Percentiles rank a stretch among this genome's conserved stretches.
Evolutionary conservation across 2,113 vertebrate genomes (phyloP).

Genomic region (Oenanthe oenanthe): DNA sequence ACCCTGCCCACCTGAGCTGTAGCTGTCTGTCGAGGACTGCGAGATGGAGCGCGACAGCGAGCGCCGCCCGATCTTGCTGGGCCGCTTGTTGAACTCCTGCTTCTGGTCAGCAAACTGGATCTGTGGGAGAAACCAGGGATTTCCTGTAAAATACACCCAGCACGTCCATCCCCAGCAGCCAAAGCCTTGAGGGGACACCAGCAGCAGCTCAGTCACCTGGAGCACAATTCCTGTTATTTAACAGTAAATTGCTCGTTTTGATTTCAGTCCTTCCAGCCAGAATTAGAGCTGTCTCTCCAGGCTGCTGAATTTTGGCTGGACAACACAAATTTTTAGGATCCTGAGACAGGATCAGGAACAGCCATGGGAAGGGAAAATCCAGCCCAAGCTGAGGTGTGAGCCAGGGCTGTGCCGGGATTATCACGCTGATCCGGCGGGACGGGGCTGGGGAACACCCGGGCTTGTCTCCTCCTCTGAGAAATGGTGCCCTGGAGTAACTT

Average conservation of each 20-base stretch:
- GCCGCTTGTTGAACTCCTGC: conserved; percentile 97
- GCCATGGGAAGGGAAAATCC: background rate
- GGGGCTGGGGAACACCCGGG: background rate
- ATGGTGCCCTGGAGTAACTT: background rate
- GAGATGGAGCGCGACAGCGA: conserved; percentile 98
- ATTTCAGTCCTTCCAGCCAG: background rate
- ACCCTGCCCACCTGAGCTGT: conserved; percentile 89
- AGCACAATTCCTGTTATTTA: fast-evolving
- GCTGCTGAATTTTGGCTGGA: background rate
- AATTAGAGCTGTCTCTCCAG: fast-evolving
- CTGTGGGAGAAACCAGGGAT: conserved; percentile 68
- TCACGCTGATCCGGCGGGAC: background rate
- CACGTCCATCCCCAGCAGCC: fast-evolving
- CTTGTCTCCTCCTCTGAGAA: background rate
- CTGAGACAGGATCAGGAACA: fast-evolving
- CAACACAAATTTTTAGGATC: background rate
- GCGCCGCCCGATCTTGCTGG: conserved; percentile 94
- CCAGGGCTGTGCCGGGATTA: background rate
- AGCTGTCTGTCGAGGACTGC: conserved; percentile 98
- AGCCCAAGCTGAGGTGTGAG: fast-evolving
- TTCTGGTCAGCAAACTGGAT: conserved; percentile 99
- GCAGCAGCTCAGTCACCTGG: background rate
- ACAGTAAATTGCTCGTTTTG: fast-evolving
- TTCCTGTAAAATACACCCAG: background rate
- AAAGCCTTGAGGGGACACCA: fast-evolving